Base-by-base conservation (phyloP, 2,888 invertebrate species). In the Strigamia maritima region DNA sequence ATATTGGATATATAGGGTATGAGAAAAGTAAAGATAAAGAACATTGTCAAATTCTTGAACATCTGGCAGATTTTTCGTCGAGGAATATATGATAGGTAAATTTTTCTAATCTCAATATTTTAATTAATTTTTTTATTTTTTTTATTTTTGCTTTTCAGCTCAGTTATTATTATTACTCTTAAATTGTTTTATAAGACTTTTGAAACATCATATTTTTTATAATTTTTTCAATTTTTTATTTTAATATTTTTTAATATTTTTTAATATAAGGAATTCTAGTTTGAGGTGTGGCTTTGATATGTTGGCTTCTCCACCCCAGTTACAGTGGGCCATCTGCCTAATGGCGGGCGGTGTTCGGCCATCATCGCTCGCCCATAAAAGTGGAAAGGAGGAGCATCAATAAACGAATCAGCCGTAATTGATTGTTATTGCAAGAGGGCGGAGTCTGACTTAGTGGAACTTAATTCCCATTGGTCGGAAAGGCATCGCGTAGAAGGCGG, bases 351-450 rank as follows among this genome's bases (percentile, higher is more conserved):
- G 60, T 60, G 60, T 75, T 35, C 75, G 28, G 75, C 75, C 75
- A 75, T 35, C 28, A 75, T 35, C 75, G 75, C 75, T 28, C 75
- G 31, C 31, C 75, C 35, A 75, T 75, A 35, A 75, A 75, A 75
- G 28, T 35, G 28, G 24, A 75, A 75, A 28, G 75, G 75, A 75
- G 75, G 75, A 19, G 75, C 75, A 35, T 35, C 75, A 75, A 75
- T 75, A 75, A 75, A 75, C 75, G 75, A 28, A 75, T 75, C 35
- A 35, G 75, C 75, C 75, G 35, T 75, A 75, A 75, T 75, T 75
- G 75, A 75, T 75, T 75, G 75, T 35, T 75, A 75, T 75, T 75
- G 75, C 28, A 26, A 31, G 6, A 75, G 24, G 75, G 75, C 35
- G 75, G 75, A 75, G 75, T 28, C 19, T 28, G 75, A 28, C 75